Percentiles rank a stretch among this genome's conserved stretches.
phyloP scores from a whole-genome alignment of 2,113 vertebrate species.

The Cololabis saira region DNA sequence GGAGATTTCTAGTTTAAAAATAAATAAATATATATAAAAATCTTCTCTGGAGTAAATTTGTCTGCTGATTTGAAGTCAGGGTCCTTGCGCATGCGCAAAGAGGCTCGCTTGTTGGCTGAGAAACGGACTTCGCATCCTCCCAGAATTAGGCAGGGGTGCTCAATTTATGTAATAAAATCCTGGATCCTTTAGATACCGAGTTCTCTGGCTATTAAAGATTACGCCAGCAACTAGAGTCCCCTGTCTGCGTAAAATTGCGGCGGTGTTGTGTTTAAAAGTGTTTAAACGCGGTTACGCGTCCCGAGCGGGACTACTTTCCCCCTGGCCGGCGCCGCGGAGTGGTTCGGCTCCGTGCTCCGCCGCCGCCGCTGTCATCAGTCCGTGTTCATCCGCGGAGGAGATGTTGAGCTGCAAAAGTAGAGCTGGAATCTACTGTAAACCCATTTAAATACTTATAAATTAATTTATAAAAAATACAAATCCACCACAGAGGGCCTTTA shows the following conservation, averaged over 20 bases:
- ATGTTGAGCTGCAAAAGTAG: conserved; percentile 62
- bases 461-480: too few relatives aligned
- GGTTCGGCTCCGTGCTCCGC: conserved; percentile 63
- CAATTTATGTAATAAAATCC: background rate
- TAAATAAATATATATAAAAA: too few relatives aligned
- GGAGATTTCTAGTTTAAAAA: too few relatives aligned
- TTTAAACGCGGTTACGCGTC: background rate
- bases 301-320: background rate
- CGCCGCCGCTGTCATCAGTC: conserved; percentile 30
- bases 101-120: background rate
- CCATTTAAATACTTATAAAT: conserved; percentile 7
- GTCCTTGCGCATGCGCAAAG: background rate
- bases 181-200: too few relatives aligned
- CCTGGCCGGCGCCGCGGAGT: conserved; percentile 20
- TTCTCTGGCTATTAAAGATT: too few relatives aligned
- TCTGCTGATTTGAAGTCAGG: too few relatives aligned
- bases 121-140: background rate
- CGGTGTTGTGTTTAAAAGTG: background rate
- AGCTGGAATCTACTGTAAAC: conserved; percentile 77
- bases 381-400: conserved; percentile 30
- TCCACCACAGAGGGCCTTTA: conserved; percentile 31
- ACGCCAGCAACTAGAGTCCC: too few relatives aligned
- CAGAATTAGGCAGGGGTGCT: background rate
- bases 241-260: background rate
- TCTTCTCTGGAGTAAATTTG: too few relatives aligned